A percentile compares a stretch with the other conserved stretches of the same genome.
These are phyloP conservation scores for Patella pellucida DNA, from an alignment of 2,888 invertebrate genomes.

Conservation along the genomic window DNA sequence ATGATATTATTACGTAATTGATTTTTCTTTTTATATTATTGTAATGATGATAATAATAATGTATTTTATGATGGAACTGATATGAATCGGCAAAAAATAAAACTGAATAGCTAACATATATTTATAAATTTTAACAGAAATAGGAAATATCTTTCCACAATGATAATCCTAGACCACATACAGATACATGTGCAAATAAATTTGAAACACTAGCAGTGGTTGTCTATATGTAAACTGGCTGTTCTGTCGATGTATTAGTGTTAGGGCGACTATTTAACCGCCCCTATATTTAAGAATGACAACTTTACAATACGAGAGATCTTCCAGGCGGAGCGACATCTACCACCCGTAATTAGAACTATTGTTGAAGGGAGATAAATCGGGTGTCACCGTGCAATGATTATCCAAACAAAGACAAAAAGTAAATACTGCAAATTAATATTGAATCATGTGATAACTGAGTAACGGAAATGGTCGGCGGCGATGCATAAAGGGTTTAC, in stretches of 20 bases:
- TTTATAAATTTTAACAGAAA: too few relatives aligned
- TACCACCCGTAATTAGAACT: slow-evolving; percentile 8
- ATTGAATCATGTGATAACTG: neutral
- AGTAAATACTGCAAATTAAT: neutral
- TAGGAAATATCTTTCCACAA: too few relatives aligned
- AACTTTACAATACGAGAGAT: slow-evolving; percentile 1
- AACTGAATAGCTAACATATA: too few relatives aligned
- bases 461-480: too few relatives aligned
- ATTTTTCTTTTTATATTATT: too few relatives aligned
- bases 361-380: slow-evolving; percentile 10
- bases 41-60: too few relatives aligned
- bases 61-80: too few relatives aligned
- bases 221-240: neutral
- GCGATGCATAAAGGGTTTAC: too few relatives aligned
- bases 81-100: too few relatives aligned
- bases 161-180: too few relatives aligned
- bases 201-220: neutral
- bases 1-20: too few relatives aligned
- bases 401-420: neutral
- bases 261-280: neutral
- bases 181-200: neutral
- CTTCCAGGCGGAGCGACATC: slow-evolving; percentile 8
- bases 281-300: slow-evolving; percentile 7
- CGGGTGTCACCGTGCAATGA: neutral
- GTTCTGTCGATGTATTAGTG: neutral